A percentile compares a stretch with the other conserved stretches of the same genome.
Conservation (phyloP, 2,797 vertebrate genomes). For the Oreochromis mossambicus region DNA sequence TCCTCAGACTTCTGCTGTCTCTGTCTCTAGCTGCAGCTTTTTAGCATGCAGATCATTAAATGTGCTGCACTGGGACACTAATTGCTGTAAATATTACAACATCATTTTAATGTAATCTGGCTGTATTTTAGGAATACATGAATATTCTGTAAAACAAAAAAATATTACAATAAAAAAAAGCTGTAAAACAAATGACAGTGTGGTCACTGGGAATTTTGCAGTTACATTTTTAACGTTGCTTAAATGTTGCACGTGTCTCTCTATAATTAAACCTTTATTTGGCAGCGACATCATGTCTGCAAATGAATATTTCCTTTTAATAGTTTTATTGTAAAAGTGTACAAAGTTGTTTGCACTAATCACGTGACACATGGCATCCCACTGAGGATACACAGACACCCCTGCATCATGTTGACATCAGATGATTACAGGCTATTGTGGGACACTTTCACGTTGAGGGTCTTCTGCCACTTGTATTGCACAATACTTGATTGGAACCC, state of each 20-base stretch:
- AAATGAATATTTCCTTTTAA: neutral
- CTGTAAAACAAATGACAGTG: neutral
- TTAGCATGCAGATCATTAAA: neutral
- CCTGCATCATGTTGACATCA: conserved; percentile 27
- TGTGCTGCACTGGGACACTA: neutral
- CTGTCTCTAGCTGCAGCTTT: neutral
- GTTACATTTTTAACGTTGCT: neutral
- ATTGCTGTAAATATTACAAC: neutral
- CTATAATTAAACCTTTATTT: neutral
- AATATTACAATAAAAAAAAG: neutral
- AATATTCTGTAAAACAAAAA: neutral
- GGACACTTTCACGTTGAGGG: conserved; percentile 23
- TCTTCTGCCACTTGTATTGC: conserved; percentile 47
- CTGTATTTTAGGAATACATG: neutral
- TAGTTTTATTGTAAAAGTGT: neutral
- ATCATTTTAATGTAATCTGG: neutral
- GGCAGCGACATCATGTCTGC: neutral
- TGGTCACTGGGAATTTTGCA: neutral
- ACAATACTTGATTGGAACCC: conserved; percentile 62
- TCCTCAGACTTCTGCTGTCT: neutral
- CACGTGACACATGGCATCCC: neutral
- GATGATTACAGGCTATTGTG: conserved; percentile 22
- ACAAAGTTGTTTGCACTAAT: neutral
- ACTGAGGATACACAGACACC: neutral
- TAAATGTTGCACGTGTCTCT: neutral